A percentile compares a stretch with the other conserved stretches of the same genome.
These are phyloP conservation scores for Helarctos malayanus DNA, from an alignment of 2,797 vertebrate species.

Conservation along the genomic window DNA sequence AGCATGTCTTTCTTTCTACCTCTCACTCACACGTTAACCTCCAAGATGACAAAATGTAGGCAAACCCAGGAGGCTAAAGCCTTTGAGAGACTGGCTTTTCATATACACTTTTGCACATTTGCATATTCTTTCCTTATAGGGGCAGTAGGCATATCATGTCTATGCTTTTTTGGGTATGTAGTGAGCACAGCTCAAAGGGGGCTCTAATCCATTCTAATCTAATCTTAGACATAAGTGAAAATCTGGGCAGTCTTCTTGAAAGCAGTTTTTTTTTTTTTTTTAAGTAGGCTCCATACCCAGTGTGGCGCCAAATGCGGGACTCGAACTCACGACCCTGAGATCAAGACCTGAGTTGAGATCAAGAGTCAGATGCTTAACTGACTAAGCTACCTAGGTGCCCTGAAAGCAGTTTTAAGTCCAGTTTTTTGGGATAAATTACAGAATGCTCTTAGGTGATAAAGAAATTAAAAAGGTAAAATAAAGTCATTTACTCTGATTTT, in stretches of 20 bases:
- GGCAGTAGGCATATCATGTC: no score
- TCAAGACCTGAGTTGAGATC: background rate
- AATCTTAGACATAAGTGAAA: background rate
- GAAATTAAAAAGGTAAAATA: conserved; percentile 14
- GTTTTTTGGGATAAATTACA: background rate
- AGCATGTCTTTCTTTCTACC: background rate
- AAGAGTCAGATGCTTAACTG: background rate
- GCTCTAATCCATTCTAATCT: background rate
- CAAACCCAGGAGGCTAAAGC: background rate
- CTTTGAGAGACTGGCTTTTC: background rate
- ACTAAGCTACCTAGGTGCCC: background rate
- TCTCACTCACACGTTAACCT: background rate
- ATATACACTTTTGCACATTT: background rate
- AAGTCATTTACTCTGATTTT: conserved; percentile 19
- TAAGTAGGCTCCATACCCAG: no score
- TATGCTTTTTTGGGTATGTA: background rate
- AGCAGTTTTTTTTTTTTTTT: background rate
- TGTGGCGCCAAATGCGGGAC: no score
- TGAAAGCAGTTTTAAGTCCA: conserved; percentile 14
- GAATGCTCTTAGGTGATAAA: background rate
- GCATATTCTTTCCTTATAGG: background rate
- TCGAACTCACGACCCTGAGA: no score
- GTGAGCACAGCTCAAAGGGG: background rate
- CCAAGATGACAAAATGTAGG: background rate
- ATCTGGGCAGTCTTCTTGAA: background rate